Evolutionary conservation across 2,113 vertebrate genomes (phyloP), one percentile per base, ranked within the genome.

Genomic region (Gracilinanus agilis): DNA sequence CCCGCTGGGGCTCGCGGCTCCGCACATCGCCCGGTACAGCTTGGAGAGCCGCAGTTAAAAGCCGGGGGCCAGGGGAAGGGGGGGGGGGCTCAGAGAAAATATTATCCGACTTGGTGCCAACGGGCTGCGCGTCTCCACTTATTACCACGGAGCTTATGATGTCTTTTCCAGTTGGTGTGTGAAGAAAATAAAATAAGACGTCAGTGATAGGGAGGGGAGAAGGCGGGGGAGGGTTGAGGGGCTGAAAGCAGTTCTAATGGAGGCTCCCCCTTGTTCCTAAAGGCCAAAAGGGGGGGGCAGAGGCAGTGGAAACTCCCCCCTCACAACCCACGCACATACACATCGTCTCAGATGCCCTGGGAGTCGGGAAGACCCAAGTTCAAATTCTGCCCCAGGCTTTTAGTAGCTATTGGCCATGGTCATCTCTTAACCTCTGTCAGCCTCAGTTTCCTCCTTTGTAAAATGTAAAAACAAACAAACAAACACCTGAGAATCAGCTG

Each of bases 1-100:
- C 93, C 93, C 90, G 91, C 90, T 53, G 90, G 90, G 93, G 95
- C 95, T 96, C 90, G 92, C 3, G 54, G 90, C 61, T 92, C 93
- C 91, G 89, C 44, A 56, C 88, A 11, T 95, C 96, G 67, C 67
- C 67, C 67, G 0, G 11, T 19, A 75, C 67, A 2, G 67, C n/a
- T 75, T n/a, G 0, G 67, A 75, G 67, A 75, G 61, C 61, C 58
- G 58, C 58, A 34, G 58, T 61, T 61, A 61, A 61, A 61, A 61
- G 58, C 58, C 61, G 16, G 67, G 67, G 67, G 67, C 34, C 67
- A 16, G 67, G 67, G 34, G 16, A n/a, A 1, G 27, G 67, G 61
- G 56, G 56, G 25, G 27, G 61, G 58, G 23, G 19, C 25, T 10
- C 29, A 67, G 61, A 67, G 29, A 67, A 67, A 67, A 67, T 67